These are phyloP conservation scores for Centrocercus urophasianus DNA, from an alignment of 2,113 vertebrate genomes.

Conservation along the genomic window DNA sequence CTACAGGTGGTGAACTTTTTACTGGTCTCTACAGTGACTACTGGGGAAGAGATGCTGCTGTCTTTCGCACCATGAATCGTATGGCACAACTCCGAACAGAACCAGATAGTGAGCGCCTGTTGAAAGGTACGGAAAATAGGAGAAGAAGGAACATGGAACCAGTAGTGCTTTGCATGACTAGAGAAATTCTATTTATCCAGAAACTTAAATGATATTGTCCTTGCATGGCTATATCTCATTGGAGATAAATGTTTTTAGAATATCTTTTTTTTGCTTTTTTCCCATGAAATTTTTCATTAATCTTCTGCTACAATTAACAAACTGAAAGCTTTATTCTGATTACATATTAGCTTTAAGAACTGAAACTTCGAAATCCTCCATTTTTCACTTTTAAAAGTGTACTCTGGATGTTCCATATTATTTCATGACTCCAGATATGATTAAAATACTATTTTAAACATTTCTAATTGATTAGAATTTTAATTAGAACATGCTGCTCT, in stretches of 20 bases:
- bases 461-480: background rate
- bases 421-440: background rate
- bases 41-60: conserved; percentile 92
- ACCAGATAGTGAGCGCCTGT: conserved; percentile 86
- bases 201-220: background rate
- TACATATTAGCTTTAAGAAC: background rate
- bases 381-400: background rate
- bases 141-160: background rate
- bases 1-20: conserved; percentile 87
- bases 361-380: background rate
- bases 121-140: conserved; percentile 81
- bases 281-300: background rate
- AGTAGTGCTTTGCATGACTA: background rate
- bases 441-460: background rate
- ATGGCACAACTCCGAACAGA: conserved; percentile 88
- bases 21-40: conserved; percentile 93
- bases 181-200: background rate
- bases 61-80: conserved; percentile 85
- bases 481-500: background rate
- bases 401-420: background rate
- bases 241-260: background rate
- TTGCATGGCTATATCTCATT: background rate
- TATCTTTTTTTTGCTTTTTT: background rate
- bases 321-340: background rate
- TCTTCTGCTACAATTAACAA: background rate